Percentiles rank a stretch among this genome's conserved stretches.
Conservation (phyloP, 2,113 vertebrate genomes). For the Larimichthys polyactis region DNA sequence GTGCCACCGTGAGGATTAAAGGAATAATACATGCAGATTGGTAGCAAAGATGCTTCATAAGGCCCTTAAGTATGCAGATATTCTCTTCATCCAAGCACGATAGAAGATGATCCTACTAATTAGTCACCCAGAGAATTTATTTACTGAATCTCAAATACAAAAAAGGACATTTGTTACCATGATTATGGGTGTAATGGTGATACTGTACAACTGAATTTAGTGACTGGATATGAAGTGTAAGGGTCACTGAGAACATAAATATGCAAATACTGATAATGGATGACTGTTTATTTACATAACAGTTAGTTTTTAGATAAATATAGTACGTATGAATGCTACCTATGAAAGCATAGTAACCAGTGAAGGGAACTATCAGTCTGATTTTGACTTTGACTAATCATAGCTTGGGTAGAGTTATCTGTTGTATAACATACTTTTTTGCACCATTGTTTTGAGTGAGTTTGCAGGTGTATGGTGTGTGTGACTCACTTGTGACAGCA, state of each 20-base stretch:
- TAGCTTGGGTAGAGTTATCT: conserved; percentile 13
- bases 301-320: background rate
- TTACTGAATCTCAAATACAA: no score
- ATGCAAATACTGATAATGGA: background rate
- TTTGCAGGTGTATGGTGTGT: conserved; percentile 30
- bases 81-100: background rate
- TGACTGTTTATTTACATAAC: background rate
- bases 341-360: conserved; percentile 13
- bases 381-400: conserved; percentile 25
- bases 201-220: background rate
- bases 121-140: background rate
- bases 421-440: conserved; percentile 36
- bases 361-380: background rate
- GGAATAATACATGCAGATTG: conserved; percentile 43
- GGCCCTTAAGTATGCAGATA: background rate
- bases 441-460: conserved; percentile 20
- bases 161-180: background rate
- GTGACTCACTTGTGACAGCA: conserved; percentile 56
- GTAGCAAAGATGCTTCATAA: background rate
- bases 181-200: background rate
- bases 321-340: background rate
- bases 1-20: conserved; percentile 68
- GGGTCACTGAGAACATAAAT: background rate
- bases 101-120: background rate
- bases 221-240: background rate